Base-by-base conservation (phyloP, 2,113 vertebrate genomes). In the Sigmodon hispidus region DNA sequence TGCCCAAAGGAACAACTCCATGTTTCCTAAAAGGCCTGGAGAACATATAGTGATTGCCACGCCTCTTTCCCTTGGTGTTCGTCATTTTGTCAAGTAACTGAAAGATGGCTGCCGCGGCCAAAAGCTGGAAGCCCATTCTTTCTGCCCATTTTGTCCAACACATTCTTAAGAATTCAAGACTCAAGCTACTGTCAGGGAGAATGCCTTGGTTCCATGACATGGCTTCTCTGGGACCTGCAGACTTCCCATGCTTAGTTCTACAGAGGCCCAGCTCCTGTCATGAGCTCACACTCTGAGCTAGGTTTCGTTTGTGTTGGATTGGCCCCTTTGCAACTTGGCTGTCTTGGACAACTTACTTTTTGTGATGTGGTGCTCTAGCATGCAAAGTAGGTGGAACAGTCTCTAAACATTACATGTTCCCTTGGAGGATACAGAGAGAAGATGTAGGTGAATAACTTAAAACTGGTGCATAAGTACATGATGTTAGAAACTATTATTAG, bases 211-310 rank as follows among this genome's bases (percentile, higher is more conserved):
- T 69, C 17, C 26, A 63, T 0, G 22, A 94, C 5, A 29, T 21
- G 40, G 40, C 72, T 59, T 16, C 36, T 59, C 26, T 48, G 34
- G 43, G n/a, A 52, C 52, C 57, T 3, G 0, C 2, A 0, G 9
- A 1, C 4, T 3, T 79, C 5, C 7, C 17, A 5, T 2, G 7
- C n/a, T 81, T 22, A 29, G 3, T 24, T 21, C 5, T 9, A 1
- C 4, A 48, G 31, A 6, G 10, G 13, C 50, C 36, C 19, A 7
- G 31, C 29, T 15, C 31, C 40, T 19, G 29, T 29, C 1, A 29
- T 2, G 4, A 24, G 34, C 16, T 8, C 0, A 0, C 2, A 9
- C 15, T 55, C 55, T 17, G 17, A n/a, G n/a, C 24, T 22, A 61
- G 50, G 31, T 5, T 52, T 63, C 22, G 0, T 17, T 45, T 61